phyloP scores from a whole-genome alignment of 2,888 invertebrate species.

The Apamea anceps region DNA sequence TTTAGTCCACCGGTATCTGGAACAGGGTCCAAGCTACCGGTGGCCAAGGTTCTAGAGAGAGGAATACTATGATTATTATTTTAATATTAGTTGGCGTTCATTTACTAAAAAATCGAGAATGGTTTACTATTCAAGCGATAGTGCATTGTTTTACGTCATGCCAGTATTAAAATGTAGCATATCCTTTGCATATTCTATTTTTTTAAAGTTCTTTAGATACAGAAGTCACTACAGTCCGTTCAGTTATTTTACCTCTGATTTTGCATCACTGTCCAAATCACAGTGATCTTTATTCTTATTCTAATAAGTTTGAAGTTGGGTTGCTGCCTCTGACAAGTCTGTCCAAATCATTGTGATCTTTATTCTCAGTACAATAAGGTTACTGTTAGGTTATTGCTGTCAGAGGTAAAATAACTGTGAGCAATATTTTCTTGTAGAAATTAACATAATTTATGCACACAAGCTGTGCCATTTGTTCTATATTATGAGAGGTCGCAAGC shows the following conservation, averaged over 20 bases:
- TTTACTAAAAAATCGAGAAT: background rate
- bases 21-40: too few species aligned
- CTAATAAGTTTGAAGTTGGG: background rate
- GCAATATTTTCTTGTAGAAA: background rate
- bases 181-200: constrained; percentile 12
- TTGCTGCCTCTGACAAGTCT: background rate
- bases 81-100: background rate
- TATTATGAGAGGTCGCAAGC: constrained; percentile 34
- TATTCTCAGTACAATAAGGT: background rate
- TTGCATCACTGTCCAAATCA: background rate
- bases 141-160: constrained; percentile 1
- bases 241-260: background rate
- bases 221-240: background rate
- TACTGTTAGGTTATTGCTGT: background rate
- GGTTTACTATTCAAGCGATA: constrained; percentile 7
- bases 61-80: too few species aligned
- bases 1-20: too few species aligned
- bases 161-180: background rate
- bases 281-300: background rate
- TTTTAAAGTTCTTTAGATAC: background rate
- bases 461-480: constrained; percentile 25
- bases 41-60: too few species aligned
- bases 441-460: constrained; percentile 35
- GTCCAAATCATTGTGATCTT: background rate
- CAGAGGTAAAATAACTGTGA: background rate